Conservation (phyloP, 1,140 invertebrate genomes). For the Listronotus oregonensis region DNA sequence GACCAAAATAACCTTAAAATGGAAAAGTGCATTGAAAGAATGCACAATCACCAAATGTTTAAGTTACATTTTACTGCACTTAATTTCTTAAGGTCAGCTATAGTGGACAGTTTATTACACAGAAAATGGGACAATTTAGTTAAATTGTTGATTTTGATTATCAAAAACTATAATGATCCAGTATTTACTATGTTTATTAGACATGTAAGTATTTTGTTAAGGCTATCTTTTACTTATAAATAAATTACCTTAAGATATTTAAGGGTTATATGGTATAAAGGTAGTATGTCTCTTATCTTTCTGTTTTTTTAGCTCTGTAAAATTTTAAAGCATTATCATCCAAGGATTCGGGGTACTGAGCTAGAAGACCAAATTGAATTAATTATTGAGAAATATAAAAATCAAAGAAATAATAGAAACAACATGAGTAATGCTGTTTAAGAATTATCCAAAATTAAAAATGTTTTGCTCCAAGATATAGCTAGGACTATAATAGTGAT, state of each 20-base stretch:
- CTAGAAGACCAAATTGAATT: slow-evolving; percentile 21
- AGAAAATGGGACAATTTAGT: slow-evolving; percentile 25
- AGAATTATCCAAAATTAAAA: too few relatives aligned
- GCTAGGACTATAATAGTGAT: too few relatives aligned
- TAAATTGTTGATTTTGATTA: slow-evolving; percentile 5
- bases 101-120: slow-evolving; percentile 14
- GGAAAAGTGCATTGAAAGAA: too few relatives aligned
- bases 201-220: slow-evolving; percentile 16
- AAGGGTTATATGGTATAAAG: too few relatives aligned
- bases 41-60: neutral
- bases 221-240: too few relatives aligned
- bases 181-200: slow-evolving; percentile 17
- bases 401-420: too few relatives aligned
- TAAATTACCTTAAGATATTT: too few relatives aligned
- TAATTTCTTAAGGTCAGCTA: slow-evolving; percentile 10
- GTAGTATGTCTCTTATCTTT: too few relatives aligned
- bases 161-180: slow-evolving; percentile 13
- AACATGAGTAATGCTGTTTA: too few relatives aligned
- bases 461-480: too few relatives aligned
- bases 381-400: slow-evolving; percentile 20
- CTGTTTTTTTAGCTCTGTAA: slow-evolving; percentile 19
- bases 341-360: slow-evolving; percentile 16
- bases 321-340: slow-evolving; percentile 23
- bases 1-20: too few relatives aligned
- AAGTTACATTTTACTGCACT: slow-evolving; percentile 14